Conservation (phyloP, 1,140 invertebrate genomes). For the Bombus picipes region DNA sequence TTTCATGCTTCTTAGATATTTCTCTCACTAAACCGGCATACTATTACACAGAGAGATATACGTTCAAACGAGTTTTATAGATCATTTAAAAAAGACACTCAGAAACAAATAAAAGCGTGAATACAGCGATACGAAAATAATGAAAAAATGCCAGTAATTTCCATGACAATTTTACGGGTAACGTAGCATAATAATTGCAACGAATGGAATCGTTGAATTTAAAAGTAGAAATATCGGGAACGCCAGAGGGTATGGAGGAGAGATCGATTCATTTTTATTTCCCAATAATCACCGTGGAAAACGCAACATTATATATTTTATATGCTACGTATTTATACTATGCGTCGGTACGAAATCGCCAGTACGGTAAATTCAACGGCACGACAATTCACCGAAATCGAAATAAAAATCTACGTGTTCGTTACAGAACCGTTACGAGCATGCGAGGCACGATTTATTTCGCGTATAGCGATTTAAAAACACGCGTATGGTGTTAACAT, state of each 20-base stretch:
- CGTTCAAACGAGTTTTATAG: neutral
- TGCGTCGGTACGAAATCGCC: neutral
- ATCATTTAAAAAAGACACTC: neutral
- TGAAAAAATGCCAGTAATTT: neutral
- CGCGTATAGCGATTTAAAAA: neutral
- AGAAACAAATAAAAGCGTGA: neutral
- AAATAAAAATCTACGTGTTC: constrained; percentile 17
- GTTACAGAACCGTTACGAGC: neutral
- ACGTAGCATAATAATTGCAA: neutral
- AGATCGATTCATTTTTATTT: constrained; percentile 16
- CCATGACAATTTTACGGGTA: neutral
- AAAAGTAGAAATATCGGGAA: neutral
- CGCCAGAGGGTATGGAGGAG: neutral
- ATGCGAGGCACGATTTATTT: neutral
- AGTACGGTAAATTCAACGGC: neutral
- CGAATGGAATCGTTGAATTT: neutral
- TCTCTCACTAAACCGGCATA: neutral
- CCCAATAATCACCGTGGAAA: neutral
- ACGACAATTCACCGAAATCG: neutral
- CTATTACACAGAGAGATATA: neutral
- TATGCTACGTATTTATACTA: neutral
- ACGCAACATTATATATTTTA: constrained; percentile 8
- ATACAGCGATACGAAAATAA: neutral
- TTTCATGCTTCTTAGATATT: neutral
- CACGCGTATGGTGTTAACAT: neutral